Percentiles rank a stretch among this genome's conserved stretches.
Conservation (phyloP, 2,113 vertebrate genomes). For the Notechis scutatus region DNA sequence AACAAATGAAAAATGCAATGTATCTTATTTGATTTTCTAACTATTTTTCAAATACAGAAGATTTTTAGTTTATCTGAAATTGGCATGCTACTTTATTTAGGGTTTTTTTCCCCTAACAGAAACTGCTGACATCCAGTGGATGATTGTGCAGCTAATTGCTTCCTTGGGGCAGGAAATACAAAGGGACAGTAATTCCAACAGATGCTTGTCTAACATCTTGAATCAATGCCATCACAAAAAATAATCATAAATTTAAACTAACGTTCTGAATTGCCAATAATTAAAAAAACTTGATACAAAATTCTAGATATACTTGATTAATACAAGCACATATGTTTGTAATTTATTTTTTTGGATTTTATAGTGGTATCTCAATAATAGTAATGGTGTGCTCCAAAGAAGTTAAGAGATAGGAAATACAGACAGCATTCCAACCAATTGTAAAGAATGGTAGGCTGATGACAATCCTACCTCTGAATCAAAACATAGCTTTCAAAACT, state of each 20-base stretch:
- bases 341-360: not conserved
- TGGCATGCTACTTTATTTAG: not conserved
- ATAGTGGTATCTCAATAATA: not conserved
- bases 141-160: not conserved
- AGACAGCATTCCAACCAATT: not conserved
- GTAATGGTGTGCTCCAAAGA: not conserved
- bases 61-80: not conserved
- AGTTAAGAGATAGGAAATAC: not conserved
- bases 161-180: not conserved
- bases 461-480: not conserved
- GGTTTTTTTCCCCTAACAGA: fast-evolving
- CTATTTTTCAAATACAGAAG: not conserved
- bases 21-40: not conserved
- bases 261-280: not conserved
- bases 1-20: not conserved
- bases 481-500: not conserved
- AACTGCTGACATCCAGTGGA: not conserved
- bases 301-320: not conserved
- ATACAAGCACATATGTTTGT: not conserved
- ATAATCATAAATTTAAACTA: not conserved
- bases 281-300: not conserved
- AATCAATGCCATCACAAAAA: not conserved
- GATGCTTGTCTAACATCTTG: not conserved
- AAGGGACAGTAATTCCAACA: not conserved
- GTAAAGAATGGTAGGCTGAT: not conserved